These are phyloP conservation scores for Umimayanthus chanpuru DNA, from an alignment of 92 coral and sea anemone species.

Conservation along the genomic window DNA sequence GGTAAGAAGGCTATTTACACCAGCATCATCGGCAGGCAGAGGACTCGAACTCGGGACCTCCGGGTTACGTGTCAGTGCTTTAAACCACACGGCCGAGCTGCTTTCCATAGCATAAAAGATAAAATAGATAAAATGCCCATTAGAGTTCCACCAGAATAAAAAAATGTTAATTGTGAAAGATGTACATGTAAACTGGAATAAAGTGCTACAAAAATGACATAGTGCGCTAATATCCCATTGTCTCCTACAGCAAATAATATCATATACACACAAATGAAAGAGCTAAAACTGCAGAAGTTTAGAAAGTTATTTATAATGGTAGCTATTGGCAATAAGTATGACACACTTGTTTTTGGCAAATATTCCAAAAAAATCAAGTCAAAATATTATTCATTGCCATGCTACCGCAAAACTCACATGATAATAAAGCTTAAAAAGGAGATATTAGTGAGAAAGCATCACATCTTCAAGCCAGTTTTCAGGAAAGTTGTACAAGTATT, in stretches of 20 bases:
- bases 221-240: not conserved
- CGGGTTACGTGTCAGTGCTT: too few species aligned
- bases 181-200: not conserved
- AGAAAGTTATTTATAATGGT: not conserved
- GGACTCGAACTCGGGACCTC: too few species aligned
- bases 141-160: slow-evolving; percentile 9
- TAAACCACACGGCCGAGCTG: too few species aligned
- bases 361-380: not conserved
- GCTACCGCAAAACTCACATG: too few species aligned
- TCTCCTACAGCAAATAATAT: not conserved
- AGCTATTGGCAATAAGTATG: not conserved
- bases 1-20: too few species aligned
- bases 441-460: too few species aligned
- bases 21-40: too few species aligned
- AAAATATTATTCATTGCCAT: too few species aligned
- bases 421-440: too few species aligned
- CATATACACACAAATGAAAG: not conserved
- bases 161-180: not conserved
- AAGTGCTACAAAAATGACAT: not conserved
- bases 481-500: too few species aligned
- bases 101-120: slow-evolving; percentile 2
- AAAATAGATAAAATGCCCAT: not conserved
- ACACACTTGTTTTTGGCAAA: not conserved
- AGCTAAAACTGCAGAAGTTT: not conserved
- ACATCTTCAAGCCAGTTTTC: too few species aligned